Conservation (phyloP, 2,113 vertebrate genomes). For the Abramis brama region DNA sequence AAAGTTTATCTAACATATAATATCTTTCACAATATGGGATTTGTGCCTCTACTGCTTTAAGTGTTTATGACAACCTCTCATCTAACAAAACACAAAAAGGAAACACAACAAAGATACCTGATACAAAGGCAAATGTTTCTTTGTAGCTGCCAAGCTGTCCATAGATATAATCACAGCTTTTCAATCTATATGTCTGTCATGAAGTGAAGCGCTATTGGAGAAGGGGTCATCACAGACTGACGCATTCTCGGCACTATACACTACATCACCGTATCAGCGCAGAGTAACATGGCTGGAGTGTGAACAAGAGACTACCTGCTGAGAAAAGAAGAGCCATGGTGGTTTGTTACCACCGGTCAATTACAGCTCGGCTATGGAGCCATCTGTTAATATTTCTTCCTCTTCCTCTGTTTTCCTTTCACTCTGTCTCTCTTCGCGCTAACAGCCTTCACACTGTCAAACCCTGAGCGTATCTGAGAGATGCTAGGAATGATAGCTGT, state of each 20-base stretch:
- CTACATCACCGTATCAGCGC: not conserved
- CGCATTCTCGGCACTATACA: not conserved
- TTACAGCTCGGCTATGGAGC: constrained; percentile 62
- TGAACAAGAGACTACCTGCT: not conserved
- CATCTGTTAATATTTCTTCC: constrained; percentile 50
- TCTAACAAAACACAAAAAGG: not conserved
- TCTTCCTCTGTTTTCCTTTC: constrained; percentile 20
- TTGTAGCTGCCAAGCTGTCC: not conserved
- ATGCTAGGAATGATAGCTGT: constrained; percentile 74
- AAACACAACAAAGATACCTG: not conserved
- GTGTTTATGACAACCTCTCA: not conserved
- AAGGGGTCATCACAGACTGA: not conserved
- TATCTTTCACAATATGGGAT: not conserved
- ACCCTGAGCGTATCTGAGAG: constrained; percentile 60
- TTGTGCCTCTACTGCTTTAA: not conserved
- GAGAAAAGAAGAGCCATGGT: constrained; percentile 59
- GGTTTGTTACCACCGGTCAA: constrained; percentile 68
- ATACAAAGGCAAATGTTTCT: not conserved
- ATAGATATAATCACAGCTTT: not conserved
- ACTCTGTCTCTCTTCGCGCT: constrained; percentile 62
- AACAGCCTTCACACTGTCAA: constrained; percentile 74
- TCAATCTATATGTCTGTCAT: not conserved
- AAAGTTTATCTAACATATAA: not conserved
- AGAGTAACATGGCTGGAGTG: constrained; percentile 16
- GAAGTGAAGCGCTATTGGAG: not conserved